A percentile compares a stretch with the other conserved stretches of the same genome.
These are phyloP conservation scores for Chaetorhynchus papuensis DNA, from an alignment of 2,113 vertebrate genomes.

Conservation along the genomic window DNA sequence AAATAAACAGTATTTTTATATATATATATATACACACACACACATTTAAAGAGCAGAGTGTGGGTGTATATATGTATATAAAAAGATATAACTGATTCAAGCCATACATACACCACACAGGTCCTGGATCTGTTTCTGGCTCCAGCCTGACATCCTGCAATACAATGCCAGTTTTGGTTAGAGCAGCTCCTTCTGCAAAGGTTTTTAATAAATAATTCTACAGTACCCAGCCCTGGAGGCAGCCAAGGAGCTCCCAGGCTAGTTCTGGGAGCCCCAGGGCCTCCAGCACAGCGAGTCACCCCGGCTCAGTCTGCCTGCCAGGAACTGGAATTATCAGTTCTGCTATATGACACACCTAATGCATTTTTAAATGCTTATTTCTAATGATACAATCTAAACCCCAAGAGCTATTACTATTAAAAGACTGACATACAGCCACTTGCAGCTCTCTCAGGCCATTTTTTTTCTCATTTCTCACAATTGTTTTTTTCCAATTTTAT, in stretches of 20 bases:
- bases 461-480: neutral
- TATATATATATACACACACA: neutral
- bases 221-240: neutral
- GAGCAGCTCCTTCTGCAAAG: neutral
- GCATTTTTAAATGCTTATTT: neutral
- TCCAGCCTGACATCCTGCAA: neutral
- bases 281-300: neutral
- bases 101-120: neutral
- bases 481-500: neutral
- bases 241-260: neutral
- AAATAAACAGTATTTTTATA: neutral
- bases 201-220: neutral
- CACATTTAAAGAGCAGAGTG: neutral
- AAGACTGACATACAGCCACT: neutral
- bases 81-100: neutral
- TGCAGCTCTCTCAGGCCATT: neutral
- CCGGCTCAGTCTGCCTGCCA: neutral
- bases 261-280: neutral
- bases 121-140: neutral
- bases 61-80: accelerated
- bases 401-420: neutral
- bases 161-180: neutral
- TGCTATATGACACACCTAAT: neutral
- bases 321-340: neutral
- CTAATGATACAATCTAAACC: neutral